These are phyloP conservation scores for Tachysurus fulvidraco DNA, from an alignment of 2,113 vertebrate genomes.

Conservation along the genomic window DNA sequence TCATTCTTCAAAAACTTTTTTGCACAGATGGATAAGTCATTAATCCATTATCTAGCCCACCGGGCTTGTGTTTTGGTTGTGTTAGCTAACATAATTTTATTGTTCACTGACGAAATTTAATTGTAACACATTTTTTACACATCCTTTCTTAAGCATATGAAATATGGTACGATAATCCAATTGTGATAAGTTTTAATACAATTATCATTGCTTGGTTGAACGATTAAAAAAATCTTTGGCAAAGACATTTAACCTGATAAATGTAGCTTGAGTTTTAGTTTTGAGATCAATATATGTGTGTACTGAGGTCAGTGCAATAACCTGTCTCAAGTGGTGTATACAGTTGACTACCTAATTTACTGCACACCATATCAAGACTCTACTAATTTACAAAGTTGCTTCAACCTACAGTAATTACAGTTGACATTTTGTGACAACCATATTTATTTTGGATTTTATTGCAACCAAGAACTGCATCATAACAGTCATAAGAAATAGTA, in stretches of 20 bases:
- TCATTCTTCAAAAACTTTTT: neutral
- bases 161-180: neutral
- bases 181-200: too few relatives aligned
- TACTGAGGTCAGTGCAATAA: slow-evolving; percentile 12
- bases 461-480: neutral
- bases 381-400: neutral
- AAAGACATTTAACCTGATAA: neutral
- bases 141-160: neutral
- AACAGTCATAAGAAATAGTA: neutral
- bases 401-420: neutral
- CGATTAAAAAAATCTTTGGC: neutral
- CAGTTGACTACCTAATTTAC: neutral
- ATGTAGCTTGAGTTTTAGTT: neutral
- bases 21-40: neutral
- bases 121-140: too few relatives aligned
- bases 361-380: neutral
- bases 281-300: slow-evolving; percentile 36
- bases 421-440: neutral
- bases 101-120: too few relatives aligned
- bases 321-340: neutral
- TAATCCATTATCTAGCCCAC: neutral
- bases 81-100: neutral
- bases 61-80: neutral
- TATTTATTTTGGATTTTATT: neutral
- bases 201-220: neutral